Percentiles rank a stretch among this genome's conserved stretches.
Evolutionary conservation across 2,797 vertebrate species (phyloP).

Genomic region (Pseudopleuronectes americanus): DNA sequence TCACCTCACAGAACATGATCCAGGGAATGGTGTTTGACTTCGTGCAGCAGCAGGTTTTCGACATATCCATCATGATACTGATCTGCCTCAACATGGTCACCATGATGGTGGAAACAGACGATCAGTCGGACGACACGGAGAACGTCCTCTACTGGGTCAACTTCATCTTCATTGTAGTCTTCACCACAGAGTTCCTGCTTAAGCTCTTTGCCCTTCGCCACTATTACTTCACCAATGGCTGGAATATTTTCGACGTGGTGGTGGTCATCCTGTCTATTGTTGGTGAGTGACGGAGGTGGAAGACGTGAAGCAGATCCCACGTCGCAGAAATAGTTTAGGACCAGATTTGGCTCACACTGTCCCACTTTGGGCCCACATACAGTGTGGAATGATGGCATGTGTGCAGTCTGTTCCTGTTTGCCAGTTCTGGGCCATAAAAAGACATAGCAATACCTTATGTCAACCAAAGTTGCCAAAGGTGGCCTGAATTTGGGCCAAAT

Average conservation of each 20-base stretch:
- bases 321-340: no score
- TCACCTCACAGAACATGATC: conserved; percentile 88
- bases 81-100: conserved; percentile 99
- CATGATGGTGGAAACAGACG: conserved; percentile 99
- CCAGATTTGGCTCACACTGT: no score
- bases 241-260: conserved; percentile 99
- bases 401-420: no score
- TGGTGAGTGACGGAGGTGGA: conserved; percentile 86
- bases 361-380: no score
- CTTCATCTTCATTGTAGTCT: conserved; percentile 97
- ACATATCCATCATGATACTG: conserved; percentile 99
- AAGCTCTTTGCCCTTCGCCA: conserved; percentile 97
- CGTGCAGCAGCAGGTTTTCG: conserved; percentile 97
- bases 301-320: not conserved
- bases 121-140: conserved; percentile 93
- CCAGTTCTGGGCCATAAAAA: no score
- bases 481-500: no score
- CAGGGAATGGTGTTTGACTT: conserved; percentile 98
- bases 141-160: conserved; percentile 97
- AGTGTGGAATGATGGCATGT: no score
- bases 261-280: conserved; percentile 99
- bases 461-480: no score
- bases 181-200: conserved; percentile 96
- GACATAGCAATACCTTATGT: no score
- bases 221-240: conserved; percentile 99